These are phyloP conservation scores for Zalophus californianus DNA, from an alignment of 2,797 vertebrate species.

Conservation along the genomic window DNA sequence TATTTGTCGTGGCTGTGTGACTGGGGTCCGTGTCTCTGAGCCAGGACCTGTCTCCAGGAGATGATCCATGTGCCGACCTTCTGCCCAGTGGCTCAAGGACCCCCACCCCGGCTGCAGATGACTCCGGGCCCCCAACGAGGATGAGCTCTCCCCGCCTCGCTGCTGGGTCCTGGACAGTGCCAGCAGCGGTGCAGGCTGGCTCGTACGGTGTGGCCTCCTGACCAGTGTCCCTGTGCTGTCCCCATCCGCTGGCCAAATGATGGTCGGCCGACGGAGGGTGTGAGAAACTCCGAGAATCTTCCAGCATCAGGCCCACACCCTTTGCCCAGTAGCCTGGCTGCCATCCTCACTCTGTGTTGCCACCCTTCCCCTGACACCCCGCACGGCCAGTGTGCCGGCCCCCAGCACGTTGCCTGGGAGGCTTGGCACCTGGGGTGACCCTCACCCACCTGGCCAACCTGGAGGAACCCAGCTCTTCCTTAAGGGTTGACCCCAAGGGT, in stretches of 20 bases:
- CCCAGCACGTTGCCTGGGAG: rapidly evolving
- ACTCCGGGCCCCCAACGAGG: rapidly evolving
- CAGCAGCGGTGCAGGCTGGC: rapidly evolving
- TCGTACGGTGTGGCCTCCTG: rapidly evolving
- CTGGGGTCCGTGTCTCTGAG: not conserved
- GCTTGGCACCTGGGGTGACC: not conserved
- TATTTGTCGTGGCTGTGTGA: not conserved
- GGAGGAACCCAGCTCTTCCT: not conserved
- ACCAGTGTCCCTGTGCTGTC: rapidly evolving
- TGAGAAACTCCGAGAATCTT: not conserved
- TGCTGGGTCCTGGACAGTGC: rapidly evolving
- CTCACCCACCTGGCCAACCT: not conserved
- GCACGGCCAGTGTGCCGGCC: rapidly evolving
- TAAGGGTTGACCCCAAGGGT: too few species aligned
- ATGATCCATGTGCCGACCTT: not conserved
- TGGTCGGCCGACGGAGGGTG: rapidly evolving
- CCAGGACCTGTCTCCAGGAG: not conserved
- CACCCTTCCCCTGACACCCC: rapidly evolving
- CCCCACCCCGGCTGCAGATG: not conserved
- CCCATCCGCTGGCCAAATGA: too few species aligned
- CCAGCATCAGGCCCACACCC: not conserved
- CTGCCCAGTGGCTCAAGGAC: not conserved
- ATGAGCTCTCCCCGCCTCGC: rapidly evolving
- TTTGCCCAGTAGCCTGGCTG: not conserved
- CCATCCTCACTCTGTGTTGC: rapidly evolving